Evolutionary conservation across 2,888 invertebrate genomes (phyloP), one percentile per base, ranked within the genome.

Genomic region (Acleris literana): DNA sequence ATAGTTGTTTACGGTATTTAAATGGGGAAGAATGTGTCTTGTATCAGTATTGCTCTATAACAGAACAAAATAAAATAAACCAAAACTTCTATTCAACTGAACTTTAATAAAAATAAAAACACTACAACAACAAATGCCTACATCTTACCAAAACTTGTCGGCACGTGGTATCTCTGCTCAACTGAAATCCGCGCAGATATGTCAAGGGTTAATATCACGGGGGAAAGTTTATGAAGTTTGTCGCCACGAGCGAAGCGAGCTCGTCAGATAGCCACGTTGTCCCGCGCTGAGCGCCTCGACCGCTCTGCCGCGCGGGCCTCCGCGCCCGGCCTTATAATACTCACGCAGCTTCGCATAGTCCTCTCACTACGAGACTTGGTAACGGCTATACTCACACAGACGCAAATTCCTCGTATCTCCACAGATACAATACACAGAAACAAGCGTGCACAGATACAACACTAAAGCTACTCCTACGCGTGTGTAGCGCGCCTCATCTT

Each of bases 281-380:
- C 70, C 77, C 78, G 79, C 66, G 66, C 70, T 71, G 81, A 81
- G 83, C 79, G 88, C 83, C 78, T 78, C 76, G 77, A 74, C 71
- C 81, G 83, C 81, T 90, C 87, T 91, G 90, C 76, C 71, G 80
- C 72, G 78, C 74, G 75, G 76, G 72, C 76, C 63, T 67, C 70
- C 74, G 69, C 78, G 68, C 87, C 80, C 72, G 77, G 83, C 80
- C 85, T 90, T 91, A 82, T 90, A 89, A 84, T 74, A 69, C 70
- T 71, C 74, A 63, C 74, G 65, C 56, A 55, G 18, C 73, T 74
- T 69, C 72, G 70, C 67, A 69, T 68, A 68, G 46, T 13, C 9
- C 46, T 46, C 46, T 46, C 46, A n/a, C 46, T 46, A 7, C 17
- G 46, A 46, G n/a, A 39, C 39, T 39, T 39, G 13, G 39, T 39